Evolutionary conservation across 2,888 invertebrate species (phyloP).

Genomic region (Chymomyza fuscimana): DNA sequence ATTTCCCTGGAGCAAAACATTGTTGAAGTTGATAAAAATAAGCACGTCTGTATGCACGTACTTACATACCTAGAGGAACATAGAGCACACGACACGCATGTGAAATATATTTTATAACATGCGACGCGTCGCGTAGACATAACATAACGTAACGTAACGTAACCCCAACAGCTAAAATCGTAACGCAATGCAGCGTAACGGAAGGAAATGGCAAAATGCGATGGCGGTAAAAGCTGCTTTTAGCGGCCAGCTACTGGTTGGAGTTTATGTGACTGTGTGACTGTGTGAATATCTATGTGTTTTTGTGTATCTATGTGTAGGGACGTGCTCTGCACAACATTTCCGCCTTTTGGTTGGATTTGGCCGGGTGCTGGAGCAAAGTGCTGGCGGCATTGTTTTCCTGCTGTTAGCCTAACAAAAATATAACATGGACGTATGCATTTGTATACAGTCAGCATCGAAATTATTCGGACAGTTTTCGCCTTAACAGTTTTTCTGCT

Average conservation of each 20-base stretch:
- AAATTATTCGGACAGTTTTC: too few relatives aligned
- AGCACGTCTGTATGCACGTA: constrained; percentile 54
- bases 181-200: constrained; percentile 46
- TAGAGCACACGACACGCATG: constrained; percentile 39
- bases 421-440: constrained; percentile 53
- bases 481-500: too few relatives aligned
- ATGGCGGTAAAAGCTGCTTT: constrained; percentile 69
- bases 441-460: neutral
- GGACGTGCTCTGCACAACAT: constrained; percentile 70
- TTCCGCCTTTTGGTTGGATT: constrained; percentile 48
- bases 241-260: constrained; percentile 61
- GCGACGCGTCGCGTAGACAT: constrained; percentile 24
- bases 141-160: constrained; percentile 7
- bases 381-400: constrained; percentile 66
- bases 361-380: constrained; percentile 45
- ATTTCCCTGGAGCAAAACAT: constrained; percentile 56
- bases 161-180: constrained; percentile 4
- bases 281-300: constrained; percentile 15
- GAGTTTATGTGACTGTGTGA: constrained; percentile 12
- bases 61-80: constrained; percentile 28
- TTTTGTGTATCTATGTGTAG: constrained; percentile 22
- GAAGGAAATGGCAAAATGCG: constrained; percentile 72
- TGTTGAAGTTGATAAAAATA: constrained; percentile 69
- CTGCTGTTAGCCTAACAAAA: constrained; percentile 66
- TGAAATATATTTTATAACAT: constrained; percentile 51